Evolutionary conservation across 2,797 vertebrate species (phyloP).

Genomic region (Tolypeutes matacus): DNA sequence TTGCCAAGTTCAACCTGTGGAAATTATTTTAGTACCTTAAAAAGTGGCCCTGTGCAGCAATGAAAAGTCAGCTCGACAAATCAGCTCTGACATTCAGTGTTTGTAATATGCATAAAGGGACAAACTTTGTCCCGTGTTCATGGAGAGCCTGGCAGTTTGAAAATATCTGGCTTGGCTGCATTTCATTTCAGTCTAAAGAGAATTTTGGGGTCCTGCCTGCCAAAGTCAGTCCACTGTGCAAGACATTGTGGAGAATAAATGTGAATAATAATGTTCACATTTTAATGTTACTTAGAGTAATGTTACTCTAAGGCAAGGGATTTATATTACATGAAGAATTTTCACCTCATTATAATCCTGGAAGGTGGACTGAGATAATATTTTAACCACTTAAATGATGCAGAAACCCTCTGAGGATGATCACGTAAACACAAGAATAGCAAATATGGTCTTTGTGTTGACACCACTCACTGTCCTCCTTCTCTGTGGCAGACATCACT

Average conservation of each 20-base stretch:
- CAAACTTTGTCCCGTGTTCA: neutral
- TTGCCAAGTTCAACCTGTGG: constrained; percentile 27
- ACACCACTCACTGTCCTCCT: neutral
- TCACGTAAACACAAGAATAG: neutral
- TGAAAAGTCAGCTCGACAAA: neutral
- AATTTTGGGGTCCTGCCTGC: constrained; percentile 50
- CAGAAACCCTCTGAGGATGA: constrained; percentile 10
- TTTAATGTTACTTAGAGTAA: too few species aligned
- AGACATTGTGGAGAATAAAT: neutral
- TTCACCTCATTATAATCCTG: constrained; percentile 15
- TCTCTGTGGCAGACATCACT: neutral
- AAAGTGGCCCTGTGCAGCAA: neutral
- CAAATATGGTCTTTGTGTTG: neutral
- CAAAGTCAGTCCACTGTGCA: neutral
- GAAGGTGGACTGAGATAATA: constrained; percentile 13
- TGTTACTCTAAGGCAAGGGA: neutral
- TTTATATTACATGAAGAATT: constrained; percentile 1
- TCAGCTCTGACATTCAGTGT: neutral
- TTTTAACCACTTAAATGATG: neutral
- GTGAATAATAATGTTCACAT: neutral
- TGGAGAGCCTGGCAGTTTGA: constrained; percentile 31
- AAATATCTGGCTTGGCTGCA: neutral
- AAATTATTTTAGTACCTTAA: constrained; percentile 46
- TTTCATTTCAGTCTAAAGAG: constrained; percentile 48
- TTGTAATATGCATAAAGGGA: neutral